Base-by-base conservation (phyloP, 2,888 invertebrate species). In the Volucella inanis region DNA sequence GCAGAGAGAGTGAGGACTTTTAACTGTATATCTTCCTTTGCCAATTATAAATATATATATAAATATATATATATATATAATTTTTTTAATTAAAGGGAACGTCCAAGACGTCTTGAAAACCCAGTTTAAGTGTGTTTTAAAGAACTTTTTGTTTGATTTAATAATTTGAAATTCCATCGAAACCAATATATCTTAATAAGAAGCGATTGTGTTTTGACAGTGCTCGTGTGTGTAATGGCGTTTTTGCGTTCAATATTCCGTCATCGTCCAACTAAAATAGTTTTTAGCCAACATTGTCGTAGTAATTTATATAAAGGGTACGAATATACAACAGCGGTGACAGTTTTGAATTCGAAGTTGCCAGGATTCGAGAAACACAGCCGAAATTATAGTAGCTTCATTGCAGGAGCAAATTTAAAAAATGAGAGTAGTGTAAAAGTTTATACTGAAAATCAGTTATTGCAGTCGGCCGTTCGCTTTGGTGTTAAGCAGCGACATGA, bases 171-270 rank as follows among this genome's bases (percentile, higher is more conserved):
- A 64, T 59, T 70, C 39, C 45, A 79, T 45, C n/a, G 57, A 82
- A 71, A 38, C 49, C 43, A 12, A 62, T 67, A 41, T 72, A 52
- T 45, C 14, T 65, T 43, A 65, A 41, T n/a, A 47, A 31, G 31
- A 12, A 14, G 41, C 41, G 31, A 54, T 43, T 38, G 52, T 39
- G 70, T 54, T 38, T 14, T 45, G 54, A 8, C 10, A 71, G 68
- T 74, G 85, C 81, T 87, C 75, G 87, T 85, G 88, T 88, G 88
- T 90, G 91, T 91, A 90, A 92, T 92, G 92, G 92, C 92, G 90
- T 92, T 92, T 90, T 90, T 92, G 89, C 92, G 92, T 89, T 90
- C 91, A 83, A 88, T 91, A 87, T 90, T 89, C 88, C 90, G 91
- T 88, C 90, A 90, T 88, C 91, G 91, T 88, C 88, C 89, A 88